Percentiles rank a stretch among this genome's conserved stretches.
These are phyloP conservation scores for Anastrepha ludens DNA, from an alignment of 1,140 invertebrate species.

Conservation along the genomic window DNA sequence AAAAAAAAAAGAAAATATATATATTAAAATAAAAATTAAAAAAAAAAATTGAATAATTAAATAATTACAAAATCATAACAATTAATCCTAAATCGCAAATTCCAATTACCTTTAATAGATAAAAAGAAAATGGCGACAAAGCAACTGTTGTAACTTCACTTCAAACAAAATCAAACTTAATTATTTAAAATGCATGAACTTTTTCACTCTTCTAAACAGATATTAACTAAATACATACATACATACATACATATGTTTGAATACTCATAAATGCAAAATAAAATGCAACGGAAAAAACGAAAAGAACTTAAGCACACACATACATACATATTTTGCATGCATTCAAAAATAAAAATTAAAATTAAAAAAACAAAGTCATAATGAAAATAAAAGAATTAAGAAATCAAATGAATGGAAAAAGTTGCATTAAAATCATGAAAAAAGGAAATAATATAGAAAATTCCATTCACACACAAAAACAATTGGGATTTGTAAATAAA, in stretches of 20 bases:
- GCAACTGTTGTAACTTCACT: conserved; percentile 16
- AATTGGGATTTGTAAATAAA: conserved; percentile 9
- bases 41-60: conserved; percentile 9
- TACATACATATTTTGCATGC: neutral
- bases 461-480: neutral
- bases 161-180: neutral
- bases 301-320: neutral
- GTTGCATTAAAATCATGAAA: neutral
- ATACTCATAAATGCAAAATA: neutral
- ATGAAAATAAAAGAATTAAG: too few relatives aligned
- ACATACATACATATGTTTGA: conserved; percentile 8
- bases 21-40: conserved; percentile 1
- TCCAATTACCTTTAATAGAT: conserved; percentile 34
- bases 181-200: conserved; percentile 41
- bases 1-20: neutral
- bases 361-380: too few relatives aligned
- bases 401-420: too few relatives aligned
- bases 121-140: neutral
- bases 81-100: conserved; percentile 7
- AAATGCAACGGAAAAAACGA: neutral
- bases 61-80: neutral
- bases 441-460: neutral
- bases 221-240: neutral
- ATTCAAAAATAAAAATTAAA: too few relatives aligned
- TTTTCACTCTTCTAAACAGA: conserved; percentile 43